A percentile compares a stretch with the other conserved stretches of the same genome.
Evolutionary conservation across 2,797 vertebrate genomes (phyloP).

Genomic region (Streptopelia turtur): DNA sequence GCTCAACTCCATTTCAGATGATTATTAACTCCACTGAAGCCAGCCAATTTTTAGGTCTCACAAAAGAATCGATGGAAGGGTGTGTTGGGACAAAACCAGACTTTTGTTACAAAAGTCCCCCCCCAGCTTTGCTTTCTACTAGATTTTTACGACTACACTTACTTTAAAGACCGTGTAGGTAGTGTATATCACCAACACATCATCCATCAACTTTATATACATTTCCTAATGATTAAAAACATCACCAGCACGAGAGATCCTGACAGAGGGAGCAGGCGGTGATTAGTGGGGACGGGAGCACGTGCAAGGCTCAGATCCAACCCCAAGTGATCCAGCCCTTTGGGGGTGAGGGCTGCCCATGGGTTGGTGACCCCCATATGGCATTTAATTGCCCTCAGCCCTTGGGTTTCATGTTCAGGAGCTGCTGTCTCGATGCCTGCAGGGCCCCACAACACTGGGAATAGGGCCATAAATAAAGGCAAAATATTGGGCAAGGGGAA

Average conservation of each 20-base stretch:
- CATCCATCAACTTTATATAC: constrained; percentile 11
- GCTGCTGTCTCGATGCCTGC: background rate
- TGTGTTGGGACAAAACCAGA: background rate
- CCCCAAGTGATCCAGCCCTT: fast-evolving
- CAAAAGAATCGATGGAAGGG: background rate
- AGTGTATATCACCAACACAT: background rate
- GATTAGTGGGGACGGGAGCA: background rate
- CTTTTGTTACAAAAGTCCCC: background rate
- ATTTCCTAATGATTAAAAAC: background rate
- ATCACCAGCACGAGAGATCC: background rate
- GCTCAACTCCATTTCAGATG: constrained; percentile 19
- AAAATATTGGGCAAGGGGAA: background rate
- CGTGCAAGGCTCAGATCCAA: background rate
- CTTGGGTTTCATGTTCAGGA: background rate
- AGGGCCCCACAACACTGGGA: background rate
- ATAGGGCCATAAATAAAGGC: background rate
- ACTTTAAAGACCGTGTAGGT: background rate
- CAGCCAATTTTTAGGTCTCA: background rate
- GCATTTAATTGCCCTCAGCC: background rate
- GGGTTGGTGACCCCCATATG: background rate
- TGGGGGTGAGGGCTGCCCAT: fast-evolving
- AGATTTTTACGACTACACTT: background rate
- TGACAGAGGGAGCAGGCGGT: background rate
- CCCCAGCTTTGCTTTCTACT: background rate
- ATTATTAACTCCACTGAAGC: constrained; percentile 29